These are phyloP conservation scores for Coelinius sp. DNA, from an alignment of 2,888 invertebrate genomes.

Conservation along the genomic window DNA sequence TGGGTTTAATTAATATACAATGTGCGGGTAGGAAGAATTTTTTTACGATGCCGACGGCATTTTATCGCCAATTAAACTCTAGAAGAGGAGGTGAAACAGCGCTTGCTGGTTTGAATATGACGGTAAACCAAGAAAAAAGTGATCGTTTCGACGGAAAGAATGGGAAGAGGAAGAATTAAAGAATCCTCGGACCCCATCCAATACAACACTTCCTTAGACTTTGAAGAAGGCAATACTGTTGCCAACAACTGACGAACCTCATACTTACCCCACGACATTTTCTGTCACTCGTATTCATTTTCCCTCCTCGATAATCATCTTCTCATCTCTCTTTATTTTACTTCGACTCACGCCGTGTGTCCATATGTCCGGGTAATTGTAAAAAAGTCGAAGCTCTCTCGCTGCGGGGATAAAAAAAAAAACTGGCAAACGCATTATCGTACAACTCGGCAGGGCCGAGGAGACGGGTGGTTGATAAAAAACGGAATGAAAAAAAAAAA, in stretches of 20 bases:
- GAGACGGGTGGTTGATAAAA: constrained; percentile 4
- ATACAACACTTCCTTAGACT: constrained; percentile 1
- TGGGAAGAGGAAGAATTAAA: constrained; percentile 30
- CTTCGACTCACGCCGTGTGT: constrained; percentile 18
- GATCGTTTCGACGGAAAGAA: background rate
- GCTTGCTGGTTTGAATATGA: constrained; percentile 38
- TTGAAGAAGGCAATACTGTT: constrained; percentile 1
- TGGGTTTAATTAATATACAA: constrained; percentile 67
- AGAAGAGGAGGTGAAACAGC: constrained; percentile 51
- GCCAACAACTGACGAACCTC: background rate
- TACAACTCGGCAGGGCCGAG: constrained; percentile 7
- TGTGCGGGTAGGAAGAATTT: constrained; percentile 61
- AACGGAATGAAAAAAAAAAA: background rate
- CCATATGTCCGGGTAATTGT: constrained; percentile 44
- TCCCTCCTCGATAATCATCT: background rate
- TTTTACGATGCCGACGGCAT: constrained; percentile 64
- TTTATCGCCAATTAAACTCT: constrained; percentile 68
- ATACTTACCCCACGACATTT: background rate
- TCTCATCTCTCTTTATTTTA: constrained; percentile 14
- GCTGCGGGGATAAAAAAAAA: constrained; percentile 19
- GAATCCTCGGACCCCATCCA: constrained; percentile 18
- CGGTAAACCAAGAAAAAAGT: background rate
- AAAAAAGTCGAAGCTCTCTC: constrained; percentile 26
- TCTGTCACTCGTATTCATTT: background rate
- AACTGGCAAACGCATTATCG: constrained; percentile 37